phyloP scores from a whole-genome alignment of 2,797 vertebrate genomes.

The Xenops minutus region DNA sequence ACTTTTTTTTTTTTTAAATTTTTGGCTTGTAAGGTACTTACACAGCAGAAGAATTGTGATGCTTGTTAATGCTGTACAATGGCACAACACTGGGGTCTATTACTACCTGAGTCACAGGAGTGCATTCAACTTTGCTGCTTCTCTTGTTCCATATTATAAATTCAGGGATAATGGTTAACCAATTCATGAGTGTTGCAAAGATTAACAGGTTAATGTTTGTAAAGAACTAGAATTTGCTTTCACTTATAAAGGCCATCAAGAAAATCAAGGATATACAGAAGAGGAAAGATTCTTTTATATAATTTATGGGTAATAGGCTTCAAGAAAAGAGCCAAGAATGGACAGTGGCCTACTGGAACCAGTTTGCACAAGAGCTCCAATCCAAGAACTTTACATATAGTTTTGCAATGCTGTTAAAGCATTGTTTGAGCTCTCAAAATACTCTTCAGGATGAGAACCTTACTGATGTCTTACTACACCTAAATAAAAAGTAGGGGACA shows the following conservation, averaged over 20 bases:
- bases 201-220: constrained; percentile 53
- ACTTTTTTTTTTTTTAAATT: neutral
- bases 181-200: neutral
- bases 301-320: neutral
- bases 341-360: neutral
- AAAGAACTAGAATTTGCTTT: neutral
- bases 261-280: neutral
- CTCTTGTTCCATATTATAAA: neutral
- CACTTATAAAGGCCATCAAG: neutral
- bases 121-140: neutral
- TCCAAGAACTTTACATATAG: neutral
- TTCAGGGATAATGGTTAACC: constrained; percentile 37
- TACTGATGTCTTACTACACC: neutral
- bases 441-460: neutral
- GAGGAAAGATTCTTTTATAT: neutral
- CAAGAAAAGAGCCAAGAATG: neutral
- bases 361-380: neutral
- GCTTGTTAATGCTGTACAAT: neutral
- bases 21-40: neutral
- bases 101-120: neutral
- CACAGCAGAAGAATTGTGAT: neutral
- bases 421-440: neutral
- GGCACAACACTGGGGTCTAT: neutral
- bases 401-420: neutral
- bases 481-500: neutral